Evolutionary conservation across 2,113 vertebrate genomes (phyloP).

Genomic region (Halcyon malimbica): DNA sequence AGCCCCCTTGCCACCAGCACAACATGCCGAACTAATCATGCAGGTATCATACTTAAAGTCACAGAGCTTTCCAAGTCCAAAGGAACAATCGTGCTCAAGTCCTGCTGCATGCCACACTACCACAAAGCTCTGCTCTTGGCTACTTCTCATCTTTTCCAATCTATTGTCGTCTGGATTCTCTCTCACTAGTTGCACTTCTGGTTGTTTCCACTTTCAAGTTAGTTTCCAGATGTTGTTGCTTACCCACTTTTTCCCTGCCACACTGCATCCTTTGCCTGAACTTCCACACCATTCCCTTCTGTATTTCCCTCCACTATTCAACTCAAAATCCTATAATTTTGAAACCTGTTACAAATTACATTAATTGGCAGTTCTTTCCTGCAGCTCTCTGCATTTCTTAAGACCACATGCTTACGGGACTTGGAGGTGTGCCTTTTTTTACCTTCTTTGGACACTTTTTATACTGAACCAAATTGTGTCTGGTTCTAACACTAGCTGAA

Average conservation of each 20-base stretch:
- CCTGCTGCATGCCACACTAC: not conserved
- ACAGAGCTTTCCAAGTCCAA: constrained; percentile 2
- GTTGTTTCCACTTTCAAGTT: constrained; percentile 62
- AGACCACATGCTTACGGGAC: constrained; percentile 20
- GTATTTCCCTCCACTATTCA: not conserved
- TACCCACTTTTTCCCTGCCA: constrained; percentile 53
- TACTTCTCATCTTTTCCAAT: constrained; percentile 44
- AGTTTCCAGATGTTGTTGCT: constrained; percentile 70
- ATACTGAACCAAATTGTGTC: not conserved
- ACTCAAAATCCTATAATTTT: constrained; percentile 9
- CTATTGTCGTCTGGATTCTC: constrained; percentile 39
- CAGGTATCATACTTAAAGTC: not conserved
- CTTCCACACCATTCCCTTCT: constrained; percentile 18
- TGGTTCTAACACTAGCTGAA: constrained; percentile 21
- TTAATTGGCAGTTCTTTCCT: constrained; percentile 41
- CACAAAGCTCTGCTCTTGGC: constrained; percentile 11
- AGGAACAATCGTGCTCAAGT: not conserved
- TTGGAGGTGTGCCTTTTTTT: not conserved
- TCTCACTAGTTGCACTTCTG: constrained; percentile 44
- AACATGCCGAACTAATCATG: not conserved
- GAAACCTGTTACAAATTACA: constrained; percentile 62
- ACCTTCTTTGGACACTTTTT: constrained; percentile 26
- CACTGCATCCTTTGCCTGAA: constrained; percentile 60
- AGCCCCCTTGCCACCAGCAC: not conserved
- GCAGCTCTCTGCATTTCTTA: constrained; percentile 37